Evolutionary conservation across 2,113 vertebrate genomes (phyloP).

Genomic region (Oxyura jamaicensis): DNA sequence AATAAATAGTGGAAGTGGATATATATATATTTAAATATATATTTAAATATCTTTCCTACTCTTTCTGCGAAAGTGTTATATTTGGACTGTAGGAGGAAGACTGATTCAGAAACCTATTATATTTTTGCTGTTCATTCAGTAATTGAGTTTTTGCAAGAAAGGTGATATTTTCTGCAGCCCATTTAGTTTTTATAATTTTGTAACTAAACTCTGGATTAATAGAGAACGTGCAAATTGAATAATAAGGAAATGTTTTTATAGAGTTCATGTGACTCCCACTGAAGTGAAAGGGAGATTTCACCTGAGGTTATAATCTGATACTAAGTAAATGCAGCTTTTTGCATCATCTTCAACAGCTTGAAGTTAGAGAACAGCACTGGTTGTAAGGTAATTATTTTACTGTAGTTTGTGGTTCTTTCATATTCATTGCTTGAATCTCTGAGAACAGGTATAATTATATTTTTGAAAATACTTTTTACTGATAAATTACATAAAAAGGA

Average conservation of each 20-base stretch:
- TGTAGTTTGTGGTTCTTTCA: neutral
- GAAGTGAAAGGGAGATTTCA: neutral
- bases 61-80: neutral
- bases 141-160: neutral
- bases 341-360: neutral
- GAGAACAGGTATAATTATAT: neutral
- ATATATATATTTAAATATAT: neutral
- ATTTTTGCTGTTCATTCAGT: neutral
- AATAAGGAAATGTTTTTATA: neutral
- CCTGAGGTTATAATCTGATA: neutral
- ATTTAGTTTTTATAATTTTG: neutral
- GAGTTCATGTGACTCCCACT: neutral
- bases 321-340: neutral
- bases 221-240: neutral
- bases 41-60: neutral
- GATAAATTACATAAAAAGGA: neutral
- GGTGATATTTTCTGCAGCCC: neutral
- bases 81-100: neutral
- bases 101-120: neutral
- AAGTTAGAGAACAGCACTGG: neutral
- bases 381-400: neutral
- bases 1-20: neutral
- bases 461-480: neutral
- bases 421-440: neutral
- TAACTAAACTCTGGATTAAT: neutral